phyloP scores from a whole-genome alignment of 2,113 vertebrate genomes.

The Carettochelys insculpta region DNA sequence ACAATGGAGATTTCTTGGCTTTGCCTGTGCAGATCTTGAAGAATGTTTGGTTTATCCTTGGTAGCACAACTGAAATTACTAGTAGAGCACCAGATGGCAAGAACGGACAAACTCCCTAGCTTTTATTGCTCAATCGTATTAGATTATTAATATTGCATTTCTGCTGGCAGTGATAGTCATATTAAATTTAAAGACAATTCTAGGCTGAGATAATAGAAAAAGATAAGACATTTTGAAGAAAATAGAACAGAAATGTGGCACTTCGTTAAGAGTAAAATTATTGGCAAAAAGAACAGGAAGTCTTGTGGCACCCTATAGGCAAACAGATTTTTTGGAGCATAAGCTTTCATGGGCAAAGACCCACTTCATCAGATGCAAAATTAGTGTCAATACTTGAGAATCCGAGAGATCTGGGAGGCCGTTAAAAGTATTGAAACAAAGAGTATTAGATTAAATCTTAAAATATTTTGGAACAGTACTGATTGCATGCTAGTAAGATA shows the following conservation, averaged over 20 bases:
- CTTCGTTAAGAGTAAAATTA: neutral
- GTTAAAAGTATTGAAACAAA: neutral
- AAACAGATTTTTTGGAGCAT: no score
- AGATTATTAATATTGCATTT: neutral
- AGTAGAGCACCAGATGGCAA: neutral
- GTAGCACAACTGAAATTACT: neutral
- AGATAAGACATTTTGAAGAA: neutral
- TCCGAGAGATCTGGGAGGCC: neutral
- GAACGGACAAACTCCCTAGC: neutral
- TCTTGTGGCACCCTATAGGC: no score
- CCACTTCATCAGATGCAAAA: no score
- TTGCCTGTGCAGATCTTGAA: neutral
- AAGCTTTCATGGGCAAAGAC: no score
- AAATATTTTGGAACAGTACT: neutral
- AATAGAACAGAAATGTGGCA: neutral
- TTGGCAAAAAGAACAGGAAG: no score
- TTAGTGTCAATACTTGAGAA: neutral
- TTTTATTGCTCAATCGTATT: neutral
- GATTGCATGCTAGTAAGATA: no score
- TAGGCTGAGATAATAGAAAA: neutral
- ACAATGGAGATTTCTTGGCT: neutral
- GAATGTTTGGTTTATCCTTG: neutral
- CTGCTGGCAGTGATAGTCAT: accelerated
- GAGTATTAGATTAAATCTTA: neutral
- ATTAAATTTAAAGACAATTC: neutral